Base-by-base conservation (phyloP, 2,888 invertebrate genomes). In the Acronicta leporina region DNA sequence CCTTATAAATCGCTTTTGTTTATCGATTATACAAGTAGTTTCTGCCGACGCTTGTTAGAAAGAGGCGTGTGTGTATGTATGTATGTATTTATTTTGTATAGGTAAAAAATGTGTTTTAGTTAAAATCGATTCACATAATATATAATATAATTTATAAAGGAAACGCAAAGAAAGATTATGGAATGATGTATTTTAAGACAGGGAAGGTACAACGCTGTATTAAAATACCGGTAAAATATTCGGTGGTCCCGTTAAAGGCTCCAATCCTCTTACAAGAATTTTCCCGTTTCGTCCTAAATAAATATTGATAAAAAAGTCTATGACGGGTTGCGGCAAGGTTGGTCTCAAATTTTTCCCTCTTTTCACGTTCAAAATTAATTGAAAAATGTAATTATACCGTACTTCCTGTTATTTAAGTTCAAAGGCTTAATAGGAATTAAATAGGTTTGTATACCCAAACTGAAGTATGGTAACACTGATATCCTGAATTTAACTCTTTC, bases 241-340 rank as follows among this genome's bases (percentile, higher is more conserved):
- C 49, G 68, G 35, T 50, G 30, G 30, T 27, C 58, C 35, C 41
- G 35, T 48, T 56, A 55, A 52, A 45, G 45, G 53, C 30, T 69
- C 58, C 52, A 77, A 75, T 72, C 69, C 65, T 73, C 73, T 80
- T 73, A 74, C 70, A 65, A 73, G 66, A 60, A 66, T 76, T 73
- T 62, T 55, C 62, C 45, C 48, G 33, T 47, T 57, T 59, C 48
- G 72, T 79, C 79, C 77, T 76, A 75, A 79, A 67, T 59, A 78
- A 81, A 82, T 77, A 76, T 81, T 82, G 79, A 70, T 4, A 75
- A 78, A 71, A 71, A 73, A 66, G 71, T 51, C 63, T 47, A 61
- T 61, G 62, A 75, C 16, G 9, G 43, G 20, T 50, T 30, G 51
- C 11, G 41, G 27, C 7, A 42, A 55, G 25, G 42, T 41, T 7